Conservation (phyloP, 2,888 invertebrate species). For the Hypena proboscidalis region DNA sequence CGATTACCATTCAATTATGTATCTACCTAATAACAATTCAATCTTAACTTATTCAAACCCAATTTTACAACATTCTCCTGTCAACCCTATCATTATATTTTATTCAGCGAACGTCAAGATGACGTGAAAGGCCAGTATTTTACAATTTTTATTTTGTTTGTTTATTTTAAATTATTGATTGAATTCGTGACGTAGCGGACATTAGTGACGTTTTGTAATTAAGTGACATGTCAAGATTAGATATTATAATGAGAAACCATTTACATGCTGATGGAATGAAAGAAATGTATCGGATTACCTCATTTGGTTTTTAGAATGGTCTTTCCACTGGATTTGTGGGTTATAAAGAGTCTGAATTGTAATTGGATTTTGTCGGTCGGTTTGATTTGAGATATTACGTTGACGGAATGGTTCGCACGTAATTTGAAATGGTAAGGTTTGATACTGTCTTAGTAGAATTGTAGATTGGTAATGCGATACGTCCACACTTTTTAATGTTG, state of each 20-base stretch:
- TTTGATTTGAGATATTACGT: slow-evolving; percentile 4
- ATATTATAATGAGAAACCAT: slow-evolving; percentile 20
- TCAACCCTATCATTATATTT: slow-evolving; percentile 9
- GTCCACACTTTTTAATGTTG: too few species aligned
- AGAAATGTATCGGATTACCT: slow-evolving; percentile 19
- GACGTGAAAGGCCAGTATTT: slow-evolving; percentile 1
- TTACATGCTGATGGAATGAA: slow-evolving; percentile 20
- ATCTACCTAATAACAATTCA: too few species aligned
- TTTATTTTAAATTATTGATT: slow-evolving; percentile 18
- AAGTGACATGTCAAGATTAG: slow-evolving; percentile 19
- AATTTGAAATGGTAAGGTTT: background rate
- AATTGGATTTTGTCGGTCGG: slow-evolving; percentile 3
- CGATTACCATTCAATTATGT: too few species aligned
- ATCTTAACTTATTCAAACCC: too few species aligned
- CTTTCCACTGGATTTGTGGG: slow-evolving; percentile 8
- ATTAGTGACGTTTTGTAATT: slow-evolving; percentile 19
- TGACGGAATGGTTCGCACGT: background rate
- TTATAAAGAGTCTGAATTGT: slow-evolving; percentile 11
- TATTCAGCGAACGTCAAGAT: background rate
- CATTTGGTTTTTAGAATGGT: slow-evolving; percentile 15
- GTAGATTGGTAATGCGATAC: too few species aligned
- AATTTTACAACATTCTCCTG: background rate
- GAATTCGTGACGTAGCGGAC: slow-evolving; percentile 4
- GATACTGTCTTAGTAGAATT: too few species aligned
- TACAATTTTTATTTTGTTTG: slow-evolving; percentile 5